phyloP scores from a whole-genome alignment of 2,888 invertebrate species.

The Corbicula japonica region DNA sequence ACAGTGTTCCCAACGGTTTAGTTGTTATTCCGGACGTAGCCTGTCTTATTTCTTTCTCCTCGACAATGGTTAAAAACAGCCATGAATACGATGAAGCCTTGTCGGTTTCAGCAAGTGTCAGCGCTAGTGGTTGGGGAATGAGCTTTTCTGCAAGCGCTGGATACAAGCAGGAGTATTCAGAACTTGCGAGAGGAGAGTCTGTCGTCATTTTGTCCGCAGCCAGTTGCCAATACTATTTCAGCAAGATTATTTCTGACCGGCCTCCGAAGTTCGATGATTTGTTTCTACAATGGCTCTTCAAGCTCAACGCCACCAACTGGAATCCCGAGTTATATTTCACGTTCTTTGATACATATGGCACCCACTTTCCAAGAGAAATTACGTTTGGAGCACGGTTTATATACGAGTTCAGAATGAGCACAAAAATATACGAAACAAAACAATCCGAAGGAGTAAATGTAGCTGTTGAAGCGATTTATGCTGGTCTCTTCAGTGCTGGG shows the following conservation, averaged over 20 bases:
- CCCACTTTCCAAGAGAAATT: too few relatives aligned
- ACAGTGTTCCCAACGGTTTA: constrained; percentile 32
- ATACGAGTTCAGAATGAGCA: too few relatives aligned
- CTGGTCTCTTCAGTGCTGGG: too few relatives aligned
- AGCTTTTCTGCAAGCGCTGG: constrained; percentile 44
- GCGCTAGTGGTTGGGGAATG: constrained; percentile 21
- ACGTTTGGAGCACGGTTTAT: too few relatives aligned
- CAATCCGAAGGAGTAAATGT: too few relatives aligned
- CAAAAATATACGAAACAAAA: too few relatives aligned
- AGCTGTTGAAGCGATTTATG: too few relatives aligned
- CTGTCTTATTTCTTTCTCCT: constrained; percentile 32
- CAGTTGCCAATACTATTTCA: constrained; percentile 32
- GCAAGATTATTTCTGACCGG: constrained; percentile 8
- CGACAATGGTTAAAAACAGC: constrained; percentile 5
- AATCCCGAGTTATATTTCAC: too few relatives aligned
- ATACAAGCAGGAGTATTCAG: constrained; percentile 26
- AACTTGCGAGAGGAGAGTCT: constrained; percentile 16
- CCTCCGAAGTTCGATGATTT: constrained; percentile 20
- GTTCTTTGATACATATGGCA: too few relatives aligned
- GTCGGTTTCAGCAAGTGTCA: constrained; percentile 13
- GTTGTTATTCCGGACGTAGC: constrained; percentile 43
- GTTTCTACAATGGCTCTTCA: constrained; percentile 29
- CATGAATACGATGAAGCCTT: constrained; percentile 8
- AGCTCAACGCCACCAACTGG: too few relatives aligned
- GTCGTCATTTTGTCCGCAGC: constrained; percentile 36